Conservation (phyloP, 2,888 invertebrate genomes). For the Diachrysia chrysitis region DNA sequence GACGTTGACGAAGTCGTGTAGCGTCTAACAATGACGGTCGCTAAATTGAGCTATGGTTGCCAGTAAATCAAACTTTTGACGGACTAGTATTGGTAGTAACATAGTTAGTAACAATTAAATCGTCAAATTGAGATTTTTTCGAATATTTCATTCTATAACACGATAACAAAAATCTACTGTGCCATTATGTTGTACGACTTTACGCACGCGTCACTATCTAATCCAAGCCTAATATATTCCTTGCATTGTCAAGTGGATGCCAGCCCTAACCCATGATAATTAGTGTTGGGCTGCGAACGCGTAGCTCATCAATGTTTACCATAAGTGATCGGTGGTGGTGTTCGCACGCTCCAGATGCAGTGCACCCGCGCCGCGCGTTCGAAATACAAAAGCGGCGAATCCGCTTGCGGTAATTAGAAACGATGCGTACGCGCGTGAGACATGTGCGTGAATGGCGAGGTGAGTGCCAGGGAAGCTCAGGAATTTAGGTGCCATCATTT, state of each 20-base stretch:
- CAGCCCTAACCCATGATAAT: conserved; percentile 61
- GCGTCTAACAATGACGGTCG: background rate
- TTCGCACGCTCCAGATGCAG: conserved; percentile 76
- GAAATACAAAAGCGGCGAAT: conserved; percentile 60
- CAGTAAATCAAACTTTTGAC: too few relatives aligned
- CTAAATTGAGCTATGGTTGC: background rate
- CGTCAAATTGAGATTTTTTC: too few relatives aligned
- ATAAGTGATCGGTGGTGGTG: conserved; percentile 61
- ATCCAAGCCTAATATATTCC: conserved; percentile 15
- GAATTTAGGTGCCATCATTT: conserved; percentile 43
- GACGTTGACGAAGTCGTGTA: background rate
- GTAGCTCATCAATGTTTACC: conserved; percentile 67
- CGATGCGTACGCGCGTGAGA: conserved; percentile 48
- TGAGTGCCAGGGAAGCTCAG: conserved; percentile 36
- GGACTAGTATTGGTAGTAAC: background rate
- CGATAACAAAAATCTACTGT: background rate
- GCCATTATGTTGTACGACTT: background rate
- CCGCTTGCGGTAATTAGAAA: conserved; percentile 60
- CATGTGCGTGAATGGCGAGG: conserved; percentile 51
- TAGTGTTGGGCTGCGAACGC: conserved; percentile 62
- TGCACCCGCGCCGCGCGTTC: conserved; percentile 58
- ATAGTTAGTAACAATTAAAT: too few relatives aligned
- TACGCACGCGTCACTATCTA: background rate
- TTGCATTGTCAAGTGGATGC: conserved; percentile 35
- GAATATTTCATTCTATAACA: too few relatives aligned